Evolutionary conservation across 2,797 vertebrate species (phyloP).

Genomic region (Benthosema pterotum): DNA sequence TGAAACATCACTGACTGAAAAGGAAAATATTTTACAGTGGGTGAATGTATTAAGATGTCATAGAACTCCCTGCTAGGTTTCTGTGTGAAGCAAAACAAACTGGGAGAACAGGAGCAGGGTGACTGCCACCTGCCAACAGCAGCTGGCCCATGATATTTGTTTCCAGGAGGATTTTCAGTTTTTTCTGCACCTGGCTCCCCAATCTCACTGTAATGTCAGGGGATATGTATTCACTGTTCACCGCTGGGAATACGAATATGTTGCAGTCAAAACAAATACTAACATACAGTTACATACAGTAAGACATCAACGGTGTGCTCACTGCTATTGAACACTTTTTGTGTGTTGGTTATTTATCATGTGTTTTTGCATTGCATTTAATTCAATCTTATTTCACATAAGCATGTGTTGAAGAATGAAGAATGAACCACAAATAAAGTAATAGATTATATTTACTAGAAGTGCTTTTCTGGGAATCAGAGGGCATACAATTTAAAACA

Average conservation of each 20-base stretch:
- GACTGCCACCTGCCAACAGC: conserved; percentile 56
- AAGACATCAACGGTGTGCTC: too few relatives aligned
- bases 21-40: neutral
- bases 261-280: neutral
- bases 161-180: conserved; percentile 46
- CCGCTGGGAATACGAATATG: neutral
- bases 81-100: conserved; percentile 33
- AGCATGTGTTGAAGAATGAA: too few relatives aligned
- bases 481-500: too few relatives aligned
- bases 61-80: conserved; percentile 21
- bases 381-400: too few relatives aligned
- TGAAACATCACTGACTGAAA: too few relatives aligned
- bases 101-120: conserved; percentile 10
- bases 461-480: too few relatives aligned
- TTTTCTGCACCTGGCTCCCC: conserved; percentile 37
- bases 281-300: too few relatives aligned
- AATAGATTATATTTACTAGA: too few relatives aligned
- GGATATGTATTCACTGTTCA: neutral
- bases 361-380: too few relatives aligned
- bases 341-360: too few relatives aligned
- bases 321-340: too few relatives aligned
- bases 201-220: neutral
- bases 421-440: too few relatives aligned
- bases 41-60: conserved; percentile 52
- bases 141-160: conserved; percentile 38